These are phyloP conservation scores for Pollimyrus isidori DNA, from an alignment of 2,113 vertebrate genomes.

Conservation along the genomic window DNA sequence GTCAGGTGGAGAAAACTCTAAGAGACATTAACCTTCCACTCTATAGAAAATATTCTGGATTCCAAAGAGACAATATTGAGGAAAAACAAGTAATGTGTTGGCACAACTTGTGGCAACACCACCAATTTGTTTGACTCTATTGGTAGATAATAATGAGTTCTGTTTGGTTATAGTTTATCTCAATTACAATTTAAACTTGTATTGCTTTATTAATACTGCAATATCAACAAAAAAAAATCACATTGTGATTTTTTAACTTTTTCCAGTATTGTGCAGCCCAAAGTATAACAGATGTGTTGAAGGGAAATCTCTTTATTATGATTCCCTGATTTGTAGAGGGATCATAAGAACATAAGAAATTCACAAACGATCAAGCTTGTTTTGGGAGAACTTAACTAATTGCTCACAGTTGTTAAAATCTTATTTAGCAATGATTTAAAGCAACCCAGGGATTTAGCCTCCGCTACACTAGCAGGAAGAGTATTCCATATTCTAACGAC, in stretches of 20 bases:
- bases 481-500: too few species aligned
- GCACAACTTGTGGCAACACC: neutral
- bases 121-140: neutral
- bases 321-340: too few species aligned
- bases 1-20: neutral
- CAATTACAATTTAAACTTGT: too few species aligned
- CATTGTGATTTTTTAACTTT: neutral
- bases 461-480: too few species aligned
- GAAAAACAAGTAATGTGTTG: neutral
- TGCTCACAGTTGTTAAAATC: too few species aligned
- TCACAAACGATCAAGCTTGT: too few species aligned
- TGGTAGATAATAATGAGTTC: neutral
- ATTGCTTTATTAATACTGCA: too few species aligned
- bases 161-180: neutral
- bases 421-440: too few species aligned
- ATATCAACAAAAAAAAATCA: neutral
- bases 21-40: neutral
- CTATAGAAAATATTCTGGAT: neutral
- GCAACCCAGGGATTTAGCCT: too few species aligned
- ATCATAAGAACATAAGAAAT: too few species aligned
- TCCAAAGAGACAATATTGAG: neutral
- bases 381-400: too few species aligned
- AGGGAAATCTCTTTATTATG: neutral
- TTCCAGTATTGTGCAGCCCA: neutral
- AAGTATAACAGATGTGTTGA: neutral